phyloP scores from a whole-genome alignment of 2,888 invertebrate species.

The Tinea semifulvella region DNA sequence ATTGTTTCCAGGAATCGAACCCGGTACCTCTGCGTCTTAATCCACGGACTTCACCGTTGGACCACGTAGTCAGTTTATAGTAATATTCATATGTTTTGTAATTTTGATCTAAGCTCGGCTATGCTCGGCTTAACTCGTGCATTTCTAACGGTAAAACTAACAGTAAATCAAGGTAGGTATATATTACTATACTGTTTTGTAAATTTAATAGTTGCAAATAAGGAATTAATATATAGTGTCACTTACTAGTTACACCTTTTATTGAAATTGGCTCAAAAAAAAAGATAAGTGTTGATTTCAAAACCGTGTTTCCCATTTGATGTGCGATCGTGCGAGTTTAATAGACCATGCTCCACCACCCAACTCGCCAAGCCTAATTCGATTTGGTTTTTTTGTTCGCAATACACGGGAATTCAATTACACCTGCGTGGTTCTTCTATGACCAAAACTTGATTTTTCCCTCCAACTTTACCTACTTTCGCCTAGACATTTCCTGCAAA shows the following conservation, averaged over 20 bases:
- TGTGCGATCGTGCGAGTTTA: slow-evolving; percentile 12
- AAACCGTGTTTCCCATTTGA: slow-evolving; percentile 4
- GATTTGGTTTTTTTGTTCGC: slow-evolving; percentile 13
- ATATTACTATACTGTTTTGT: background rate
- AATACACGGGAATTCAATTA: slow-evolving; percentile 13
- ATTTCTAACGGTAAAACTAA: too few relatives aligned
- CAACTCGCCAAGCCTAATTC: slow-evolving; percentile 10
- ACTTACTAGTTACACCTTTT: background rate
- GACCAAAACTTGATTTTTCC: slow-evolving; percentile 10
- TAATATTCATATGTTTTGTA: too few relatives aligned
- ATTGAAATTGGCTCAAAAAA: slow-evolving; percentile 1
- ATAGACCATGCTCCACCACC: slow-evolving; percentile 13
- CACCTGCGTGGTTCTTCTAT: slow-evolving; percentile 9
- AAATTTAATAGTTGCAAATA: background rate
- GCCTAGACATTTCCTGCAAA: background rate
- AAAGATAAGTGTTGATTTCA: background rate
- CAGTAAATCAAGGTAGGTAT: too few relatives aligned
- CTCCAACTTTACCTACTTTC: slow-evolving; percentile 10
- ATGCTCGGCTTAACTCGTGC: too few relatives aligned
- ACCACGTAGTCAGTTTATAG: too few relatives aligned
- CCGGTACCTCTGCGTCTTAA: too few relatives aligned
- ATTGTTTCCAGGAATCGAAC: too few relatives aligned
- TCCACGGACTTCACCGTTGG: too few relatives aligned
- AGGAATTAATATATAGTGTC: background rate
- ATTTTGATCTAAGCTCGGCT: too few relatives aligned